phyloP scores from a whole-genome alignment of 2,113 vertebrate genomes.

The Piprites chloris region DNA sequence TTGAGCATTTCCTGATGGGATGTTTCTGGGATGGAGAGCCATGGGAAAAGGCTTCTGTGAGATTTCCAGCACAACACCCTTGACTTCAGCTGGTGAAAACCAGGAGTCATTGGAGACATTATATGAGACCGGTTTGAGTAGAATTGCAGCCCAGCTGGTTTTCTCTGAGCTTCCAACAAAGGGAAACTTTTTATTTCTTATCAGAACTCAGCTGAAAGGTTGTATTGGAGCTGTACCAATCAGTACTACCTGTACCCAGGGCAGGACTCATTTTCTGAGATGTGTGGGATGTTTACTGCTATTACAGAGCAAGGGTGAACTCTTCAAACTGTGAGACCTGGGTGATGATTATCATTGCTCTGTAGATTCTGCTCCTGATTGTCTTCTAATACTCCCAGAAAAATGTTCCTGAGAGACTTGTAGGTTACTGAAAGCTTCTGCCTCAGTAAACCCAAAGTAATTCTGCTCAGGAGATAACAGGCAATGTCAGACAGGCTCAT shows the following conservation, averaged over 20 bases:
- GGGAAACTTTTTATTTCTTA: neutral
- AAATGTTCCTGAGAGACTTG: neutral
- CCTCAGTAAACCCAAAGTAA: neutral
- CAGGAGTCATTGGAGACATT: neutral
- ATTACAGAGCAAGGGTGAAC: neutral
- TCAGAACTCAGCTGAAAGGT: neutral
- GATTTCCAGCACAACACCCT: neutral
- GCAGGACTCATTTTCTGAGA: neutral
- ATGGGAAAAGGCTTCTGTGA: neutral
- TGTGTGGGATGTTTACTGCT: neutral
- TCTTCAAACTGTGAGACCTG: neutral
- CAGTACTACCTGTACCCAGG: neutral
- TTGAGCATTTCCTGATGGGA: neutral
- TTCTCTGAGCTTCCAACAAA: neutral
- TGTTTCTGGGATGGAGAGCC: neutral
- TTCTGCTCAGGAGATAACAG: slow-evolving; percentile 20
- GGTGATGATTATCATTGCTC: neutral
- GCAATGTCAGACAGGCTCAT: slow-evolving; percentile 30
- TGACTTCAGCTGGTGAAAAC: neutral
- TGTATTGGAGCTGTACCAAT: neutral
- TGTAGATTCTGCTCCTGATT: neutral
- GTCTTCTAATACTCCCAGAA: neutral
- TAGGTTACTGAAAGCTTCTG: neutral
- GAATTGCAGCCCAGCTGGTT: neutral
- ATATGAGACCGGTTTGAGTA: neutral